Base-by-base conservation (phyloP, 1,140 invertebrate genomes). In the Scylla paramamosain region DNA sequence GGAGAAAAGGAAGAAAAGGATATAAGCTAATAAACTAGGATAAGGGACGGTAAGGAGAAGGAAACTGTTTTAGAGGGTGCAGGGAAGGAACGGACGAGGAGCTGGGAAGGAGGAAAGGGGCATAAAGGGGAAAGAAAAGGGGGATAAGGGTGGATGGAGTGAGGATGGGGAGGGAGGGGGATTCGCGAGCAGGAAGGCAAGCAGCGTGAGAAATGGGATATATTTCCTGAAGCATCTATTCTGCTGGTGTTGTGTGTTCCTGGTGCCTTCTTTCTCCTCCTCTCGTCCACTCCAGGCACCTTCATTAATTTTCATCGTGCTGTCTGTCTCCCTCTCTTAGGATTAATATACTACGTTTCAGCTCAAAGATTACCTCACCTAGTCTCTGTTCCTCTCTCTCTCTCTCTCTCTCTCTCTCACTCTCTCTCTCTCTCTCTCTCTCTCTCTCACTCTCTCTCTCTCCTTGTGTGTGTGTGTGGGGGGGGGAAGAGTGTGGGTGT, bases 401-500 rank as follows among this genome's bases (percentile, higher is more conserved):
- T 77, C 67, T 77, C 67, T 77, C 25, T 12, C 67, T 77, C 67
- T 77, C 67, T n/a, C 25, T 77, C 67, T 77, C 67, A 16, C 67
- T 77, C 67, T 77, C 67, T 77, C 67, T 77, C 67, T 77, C 25
- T 77, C 67, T 77, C 67, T 77, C 25, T 77, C 67, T 77, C 10
- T 77, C 25, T 77, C 67, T 77, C 67, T 77, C 67, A 16, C 67
- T 77, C 67, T 77, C 67, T 77, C 67, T 77, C 67, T 77, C 67
- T 77, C 67, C 10, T 8, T 59, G 52, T 59, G 52, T 16, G 52
- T 59, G 10, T 12, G 52, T 20, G 52, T 59, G 52, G 1, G 20
- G 2, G 52, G 48, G 48, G 48, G 48, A 52, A 52, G 48, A 14
- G 48, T 6, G 39, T 20, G 52, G 0, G 10, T 59, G 12, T 20